Evolutionary conservation across 2,888 invertebrate species (phyloP), one percentile per base, ranked within the genome.

Genomic region (Pegoplata infirma): DNA sequence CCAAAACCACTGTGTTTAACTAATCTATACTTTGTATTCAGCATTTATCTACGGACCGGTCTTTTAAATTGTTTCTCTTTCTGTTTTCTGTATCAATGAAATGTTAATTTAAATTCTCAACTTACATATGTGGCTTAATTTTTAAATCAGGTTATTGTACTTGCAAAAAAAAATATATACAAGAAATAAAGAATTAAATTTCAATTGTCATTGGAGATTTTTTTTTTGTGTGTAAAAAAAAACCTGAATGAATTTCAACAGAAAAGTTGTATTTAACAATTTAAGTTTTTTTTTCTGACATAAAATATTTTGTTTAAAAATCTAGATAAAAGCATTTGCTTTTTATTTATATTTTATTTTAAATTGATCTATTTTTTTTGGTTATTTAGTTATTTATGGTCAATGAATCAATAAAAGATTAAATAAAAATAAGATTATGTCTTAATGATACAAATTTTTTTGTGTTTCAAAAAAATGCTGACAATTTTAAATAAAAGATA

Each of bases 171-270:
- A 63, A 12, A 25, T 4, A 23, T n/a, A n/a, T n/a, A n/a, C n/a
- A n/a, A n/a, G n/a, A n/a, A n/a, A n/a, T n/a, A 58, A 58, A 58
- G 8, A 16, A 40, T 44, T 19, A 21, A 58, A n/a, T 44, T 40
- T 12, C 23, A 21, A 21, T 40, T 40, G 19, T 40, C 21, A 58
- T 56, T 19, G 12, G 6, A 56, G 56, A 56, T 36, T 56, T 36
- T 19, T 7, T 32, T 36, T 16, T 1, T 32, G 12, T 32, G 12
- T 10, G 36, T 40, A 32, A 16, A 53, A 44, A 19, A 19, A 56
- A 21, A 46, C 55, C 28, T 51, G 51, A 56, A 67, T 47, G 56
- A 67, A 47, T 36, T 40, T n/a, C n/a, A 69, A 40, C 14, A 44
- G n/a, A 53, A 71, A 19, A 23, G 19, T 25, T 51, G 28, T n/a